These are phyloP conservation scores for Pseudomugil gertrudae DNA, from an alignment of 2,797 vertebrate genomes.

Conservation along the genomic window DNA sequence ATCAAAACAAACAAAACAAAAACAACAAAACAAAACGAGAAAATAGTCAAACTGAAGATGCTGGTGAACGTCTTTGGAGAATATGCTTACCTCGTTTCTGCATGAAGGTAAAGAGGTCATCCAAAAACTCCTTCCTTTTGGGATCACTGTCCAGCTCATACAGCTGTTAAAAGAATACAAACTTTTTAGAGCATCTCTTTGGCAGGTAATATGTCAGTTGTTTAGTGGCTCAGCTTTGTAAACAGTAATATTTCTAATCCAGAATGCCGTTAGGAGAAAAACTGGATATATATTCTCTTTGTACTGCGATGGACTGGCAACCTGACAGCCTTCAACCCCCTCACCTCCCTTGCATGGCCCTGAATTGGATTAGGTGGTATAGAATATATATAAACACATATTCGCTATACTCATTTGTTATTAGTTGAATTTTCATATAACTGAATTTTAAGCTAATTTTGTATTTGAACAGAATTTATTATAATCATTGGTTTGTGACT, in stretches of 20 bases:
- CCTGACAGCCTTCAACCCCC: too few species aligned
- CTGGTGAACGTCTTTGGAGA: neutral
- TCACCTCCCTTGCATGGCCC: too few species aligned
- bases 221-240: neutral
- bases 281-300: too few species aligned
- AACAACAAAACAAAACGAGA: constrained; percentile 2
- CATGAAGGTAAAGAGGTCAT: constrained; percentile 97
- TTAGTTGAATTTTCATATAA: neutral
- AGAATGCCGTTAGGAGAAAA: neutral
- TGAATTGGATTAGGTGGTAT: too few species aligned
- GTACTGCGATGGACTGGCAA: too few species aligned
- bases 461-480: neutral
- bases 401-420: neutral
- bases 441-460: neutral
- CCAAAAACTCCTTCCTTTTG: constrained; percentile 95
- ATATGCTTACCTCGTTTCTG: constrained; percentile 88
- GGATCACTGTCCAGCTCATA: constrained; percentile 95
- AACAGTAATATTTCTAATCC: neutral
- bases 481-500: neutral
- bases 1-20: constrained; percentile 7
- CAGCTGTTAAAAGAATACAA: constrained; percentile 77
- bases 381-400: too few species aligned
- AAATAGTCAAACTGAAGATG: neutral
- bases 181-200: neutral
- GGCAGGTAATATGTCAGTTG: neutral